Percentiles rank a stretch among this genome's conserved stretches.
These are phyloP conservation scores for Labeo rohita DNA, from an alignment of 2,113 vertebrate species.

Conservation along the genomic window DNA sequence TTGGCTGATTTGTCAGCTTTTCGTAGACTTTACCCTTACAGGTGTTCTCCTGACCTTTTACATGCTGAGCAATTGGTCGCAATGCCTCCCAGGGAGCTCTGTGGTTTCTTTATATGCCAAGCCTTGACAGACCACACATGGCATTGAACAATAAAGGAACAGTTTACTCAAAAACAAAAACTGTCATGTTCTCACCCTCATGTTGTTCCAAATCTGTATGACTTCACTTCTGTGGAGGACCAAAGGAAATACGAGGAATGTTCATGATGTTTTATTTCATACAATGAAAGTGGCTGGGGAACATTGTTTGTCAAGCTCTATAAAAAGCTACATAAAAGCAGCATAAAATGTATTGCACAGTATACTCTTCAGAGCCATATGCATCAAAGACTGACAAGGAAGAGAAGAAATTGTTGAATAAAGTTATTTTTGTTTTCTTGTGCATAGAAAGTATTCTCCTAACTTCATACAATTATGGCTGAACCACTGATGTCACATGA, in stretches of 20 bases:
- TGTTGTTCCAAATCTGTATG: background rate
- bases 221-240: background rate
- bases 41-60: conserved; percentile 30
- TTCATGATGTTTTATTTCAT: background rate
- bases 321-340: background rate
- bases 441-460: too few species aligned
- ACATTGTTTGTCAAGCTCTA: background rate
- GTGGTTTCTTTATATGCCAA: conserved; percentile 2
- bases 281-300: background rate
- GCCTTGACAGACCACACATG: background rate
- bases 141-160: background rate
- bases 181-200: background rate
- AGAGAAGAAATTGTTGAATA: too few species aligned
- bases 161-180: background rate
- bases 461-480: too few species aligned
- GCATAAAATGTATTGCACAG: background rate
- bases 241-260: background rate
- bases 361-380: background rate
- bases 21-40: conserved; percentile 4
- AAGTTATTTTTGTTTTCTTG: too few species aligned
- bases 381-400: too few species aligned
- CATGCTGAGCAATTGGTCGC: conserved; percentile 21
- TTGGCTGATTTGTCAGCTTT: conserved; percentile 27
- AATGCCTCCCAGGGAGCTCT: conserved; percentile 8
- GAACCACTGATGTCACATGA: too few species aligned